Percentiles rank a stretch among this genome's conserved stretches.
Evolutionary conservation across 2,797 vertebrate species (phyloP).

Genomic region (Eleutherodactylus coqui): DNA sequence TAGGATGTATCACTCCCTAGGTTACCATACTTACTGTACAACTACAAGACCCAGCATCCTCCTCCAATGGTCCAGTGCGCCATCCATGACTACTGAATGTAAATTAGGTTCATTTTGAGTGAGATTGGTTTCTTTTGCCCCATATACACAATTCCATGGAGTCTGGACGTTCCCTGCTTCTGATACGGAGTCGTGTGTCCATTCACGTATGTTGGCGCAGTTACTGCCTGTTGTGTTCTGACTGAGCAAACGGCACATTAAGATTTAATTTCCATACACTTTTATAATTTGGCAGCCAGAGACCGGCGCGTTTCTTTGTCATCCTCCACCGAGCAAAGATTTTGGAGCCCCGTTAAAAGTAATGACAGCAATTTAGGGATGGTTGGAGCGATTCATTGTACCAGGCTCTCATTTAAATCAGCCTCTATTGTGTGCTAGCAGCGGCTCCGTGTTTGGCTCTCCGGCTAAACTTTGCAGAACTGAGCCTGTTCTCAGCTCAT

Average conservation of each 20-base stretch:
- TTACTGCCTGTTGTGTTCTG: neutral
- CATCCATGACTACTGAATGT: neutral
- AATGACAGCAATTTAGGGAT: conserved; percentile 31
- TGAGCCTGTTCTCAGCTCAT: neutral
- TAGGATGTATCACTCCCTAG: no score
- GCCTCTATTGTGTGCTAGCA: conserved; percentile 25
- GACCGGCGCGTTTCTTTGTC: neutral
- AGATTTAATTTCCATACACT: neutral
- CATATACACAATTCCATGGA: neutral
- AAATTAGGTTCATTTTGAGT: neutral
- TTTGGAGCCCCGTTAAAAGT: conserved; percentile 25
- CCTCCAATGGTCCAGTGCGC: neutral
- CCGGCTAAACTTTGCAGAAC: conserved; percentile 4
- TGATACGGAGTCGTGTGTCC: neutral
- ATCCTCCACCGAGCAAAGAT: neutral
- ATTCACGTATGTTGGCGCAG: neutral
- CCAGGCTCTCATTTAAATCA: conserved; percentile 39
- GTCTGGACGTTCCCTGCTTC: neutral
- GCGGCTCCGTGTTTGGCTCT: neutral
- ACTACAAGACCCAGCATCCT: no score
- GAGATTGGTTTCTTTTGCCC: no score
- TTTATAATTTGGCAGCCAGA: neutral
- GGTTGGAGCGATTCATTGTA: neutral
- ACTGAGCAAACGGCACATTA: neutral
- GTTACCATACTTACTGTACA: no score